Percentiles rank a stretch among this genome's conserved stretches.
Conservation (phyloP, 2,888 invertebrate genomes). For the Plebejus anna region DNA sequence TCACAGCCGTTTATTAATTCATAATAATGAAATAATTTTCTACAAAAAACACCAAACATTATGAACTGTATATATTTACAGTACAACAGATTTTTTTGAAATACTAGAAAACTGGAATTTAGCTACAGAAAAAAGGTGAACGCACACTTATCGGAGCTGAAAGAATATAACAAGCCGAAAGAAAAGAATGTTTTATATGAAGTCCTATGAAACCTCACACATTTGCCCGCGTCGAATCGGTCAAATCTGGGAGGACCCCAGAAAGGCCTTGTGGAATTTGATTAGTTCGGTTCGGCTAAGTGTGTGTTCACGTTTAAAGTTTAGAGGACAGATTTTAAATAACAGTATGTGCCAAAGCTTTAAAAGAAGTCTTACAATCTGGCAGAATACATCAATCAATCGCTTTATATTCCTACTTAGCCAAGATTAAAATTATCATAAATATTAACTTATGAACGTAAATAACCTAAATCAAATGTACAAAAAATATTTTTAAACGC, state of each 20-base stretch:
- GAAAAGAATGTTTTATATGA: no score
- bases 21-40: conserved; percentile 38
- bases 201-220: no score
- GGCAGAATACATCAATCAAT: neutral
- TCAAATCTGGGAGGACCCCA: no score
- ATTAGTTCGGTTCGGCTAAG: no score
- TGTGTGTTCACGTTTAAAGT: neutral
- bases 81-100: neutral
- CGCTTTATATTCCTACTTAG: neutral
- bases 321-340: neutral
- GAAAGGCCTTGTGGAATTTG: no score
- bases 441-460: neutral
- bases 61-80: conserved; percentile 27
- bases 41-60: conserved; percentile 35
- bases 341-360: neutral
- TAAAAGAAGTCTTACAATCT: neutral
- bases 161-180: no score
- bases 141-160: no score
- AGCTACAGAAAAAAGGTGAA: neutral
- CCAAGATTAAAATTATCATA: neutral
- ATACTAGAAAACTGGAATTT: neutral
- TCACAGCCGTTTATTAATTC: conserved; percentile 73
- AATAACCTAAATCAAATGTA: neutral
- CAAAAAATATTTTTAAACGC: neutral
- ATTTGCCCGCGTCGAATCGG: no score